Conservation (phyloP, 2,113 vertebrate species). For the Poeciliopsis occidentalis region DNA sequence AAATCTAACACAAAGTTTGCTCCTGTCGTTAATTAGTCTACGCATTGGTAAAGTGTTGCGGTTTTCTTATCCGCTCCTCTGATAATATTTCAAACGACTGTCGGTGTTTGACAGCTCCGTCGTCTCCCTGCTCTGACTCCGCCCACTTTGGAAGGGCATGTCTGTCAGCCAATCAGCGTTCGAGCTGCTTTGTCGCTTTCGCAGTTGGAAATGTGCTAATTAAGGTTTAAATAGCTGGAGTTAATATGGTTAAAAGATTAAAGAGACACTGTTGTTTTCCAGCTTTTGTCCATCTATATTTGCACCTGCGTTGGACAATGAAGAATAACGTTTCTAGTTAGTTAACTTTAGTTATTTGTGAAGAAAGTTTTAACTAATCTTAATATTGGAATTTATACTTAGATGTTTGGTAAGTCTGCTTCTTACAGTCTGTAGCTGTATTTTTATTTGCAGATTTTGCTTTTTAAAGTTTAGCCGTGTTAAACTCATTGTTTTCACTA, state of each 20-base stretch:
- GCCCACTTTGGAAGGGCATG: conserved; percentile 55
- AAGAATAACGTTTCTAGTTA: no score
- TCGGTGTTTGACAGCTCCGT: conserved; percentile 73
- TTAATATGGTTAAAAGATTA: not conserved
- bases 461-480: no score
- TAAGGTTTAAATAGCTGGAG: not conserved
- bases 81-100: conserved; percentile 52
- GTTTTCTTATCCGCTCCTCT: conserved; percentile 21
- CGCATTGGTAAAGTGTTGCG: conserved; percentile 14
- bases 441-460: no score
- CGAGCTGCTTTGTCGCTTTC: not conserved
- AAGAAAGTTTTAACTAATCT: no score
- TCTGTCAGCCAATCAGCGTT: not conserved
- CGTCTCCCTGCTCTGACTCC: conserved; percentile 20
- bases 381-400: no score
- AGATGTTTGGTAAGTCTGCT: no score
- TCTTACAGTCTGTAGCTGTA: no score
- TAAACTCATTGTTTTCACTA: no score
- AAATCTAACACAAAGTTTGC: not conserved
- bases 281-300: no score
- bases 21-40: not conserved
- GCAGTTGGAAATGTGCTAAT: not conserved
- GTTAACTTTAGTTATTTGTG: no score
- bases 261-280: no score
- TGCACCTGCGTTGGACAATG: no score